Evolutionary conservation across 1,140 invertebrate species (phyloP), one percentile per base, ranked within the genome.

Genomic region (Brachionus angularis): DNA sequence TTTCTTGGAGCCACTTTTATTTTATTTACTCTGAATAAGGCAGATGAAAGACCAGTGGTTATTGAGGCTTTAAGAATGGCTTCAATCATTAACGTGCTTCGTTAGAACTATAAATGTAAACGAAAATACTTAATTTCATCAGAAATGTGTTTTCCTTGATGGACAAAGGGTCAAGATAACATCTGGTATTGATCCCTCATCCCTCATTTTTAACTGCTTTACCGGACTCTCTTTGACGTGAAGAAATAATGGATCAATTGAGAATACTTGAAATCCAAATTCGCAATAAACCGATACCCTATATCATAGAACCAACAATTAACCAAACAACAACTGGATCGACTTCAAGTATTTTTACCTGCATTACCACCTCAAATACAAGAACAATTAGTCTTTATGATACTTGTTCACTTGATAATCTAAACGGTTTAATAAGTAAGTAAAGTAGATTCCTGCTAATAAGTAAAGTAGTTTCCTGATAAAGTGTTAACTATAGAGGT

Each of bases 171-270:
- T 61, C 8, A 34, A 53, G 31, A 47, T 75, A 39, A 89, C 89
- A 0, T 90, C 92, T 78, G 91, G 90, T 8, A 89, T 95, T 1
- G 92, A 95, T 85, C 91, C 91, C 5, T n/a, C n/a, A n/a, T n/a
- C n/a, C n/a, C n/a, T 93, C 91, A 1, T 95, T 95, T 78, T 82
- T 95, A 62, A 91, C 89, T 47, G 92, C 92, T 12, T 79, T 95
- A 47, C 92, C 92, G 0, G 90, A 92, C 71, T 90, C 93, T 75
- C 92, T 95, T 84, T 84, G 92, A 3, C 87, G 91, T 76, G 92
- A 95, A 82, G 92, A 94, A 0, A 89, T 93, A 50, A 87, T 88
- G 2, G 90, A 93, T 76, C 89, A 91, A 74, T 77, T 91, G n/a
- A 84, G 89, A 39, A 78, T 86, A 44, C 84, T 72, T 74, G 82